These are phyloP conservation scores for Drosophila kohkoa DNA, from an alignment of 1,140 invertebrate species.

Conservation along the genomic window DNA sequence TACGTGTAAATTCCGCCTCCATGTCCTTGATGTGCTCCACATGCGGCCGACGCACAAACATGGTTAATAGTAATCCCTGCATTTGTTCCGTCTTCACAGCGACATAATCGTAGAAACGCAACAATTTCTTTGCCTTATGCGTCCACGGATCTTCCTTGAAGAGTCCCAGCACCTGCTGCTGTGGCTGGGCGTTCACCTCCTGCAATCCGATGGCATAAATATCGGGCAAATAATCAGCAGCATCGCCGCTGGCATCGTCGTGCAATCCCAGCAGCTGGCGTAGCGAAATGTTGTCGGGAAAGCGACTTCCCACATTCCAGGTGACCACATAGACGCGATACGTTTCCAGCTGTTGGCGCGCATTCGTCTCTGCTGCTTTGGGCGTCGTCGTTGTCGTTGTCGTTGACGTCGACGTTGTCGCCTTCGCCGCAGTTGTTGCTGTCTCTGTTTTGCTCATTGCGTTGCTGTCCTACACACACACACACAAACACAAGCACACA, in stretches of 20 bases:
- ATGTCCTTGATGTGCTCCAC: constrained; percentile 92
- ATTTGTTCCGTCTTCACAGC: constrained; percentile 91
- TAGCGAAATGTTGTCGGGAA: constrained; percentile 89
- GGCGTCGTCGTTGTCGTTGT: constrained; percentile 45
- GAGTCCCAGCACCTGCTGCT: constrained; percentile 92
- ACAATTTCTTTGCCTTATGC: constrained; percentile 89
- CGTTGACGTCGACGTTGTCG: constrained; percentile 10
- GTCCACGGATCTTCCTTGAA: constrained; percentile 95
- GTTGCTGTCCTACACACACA: not conserved
- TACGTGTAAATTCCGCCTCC: constrained; percentile 93
- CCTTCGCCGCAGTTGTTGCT: not conserved
- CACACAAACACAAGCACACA: constrained; percentile 20
- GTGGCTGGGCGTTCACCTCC: constrained; percentile 95
- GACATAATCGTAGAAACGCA: constrained; percentile 90
- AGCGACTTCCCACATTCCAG: constrained; percentile 93
- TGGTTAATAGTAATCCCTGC: constrained; percentile 91
- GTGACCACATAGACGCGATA: constrained; percentile 90
- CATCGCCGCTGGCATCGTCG: constrained; percentile 85
- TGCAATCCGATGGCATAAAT: constrained; percentile 94
- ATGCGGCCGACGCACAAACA: constrained; percentile 92
- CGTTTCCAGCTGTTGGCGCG: constrained; percentile 64
- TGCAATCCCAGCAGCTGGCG: constrained; percentile 89
- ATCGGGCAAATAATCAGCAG: constrained; percentile 88
- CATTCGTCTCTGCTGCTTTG: constrained; percentile 26
- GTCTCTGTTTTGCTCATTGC: constrained; percentile 55